These are phyloP conservation scores for Drosophila meridiana DNA, from an alignment of 2,888 invertebrate genomes.

Conservation along the genomic window DNA sequence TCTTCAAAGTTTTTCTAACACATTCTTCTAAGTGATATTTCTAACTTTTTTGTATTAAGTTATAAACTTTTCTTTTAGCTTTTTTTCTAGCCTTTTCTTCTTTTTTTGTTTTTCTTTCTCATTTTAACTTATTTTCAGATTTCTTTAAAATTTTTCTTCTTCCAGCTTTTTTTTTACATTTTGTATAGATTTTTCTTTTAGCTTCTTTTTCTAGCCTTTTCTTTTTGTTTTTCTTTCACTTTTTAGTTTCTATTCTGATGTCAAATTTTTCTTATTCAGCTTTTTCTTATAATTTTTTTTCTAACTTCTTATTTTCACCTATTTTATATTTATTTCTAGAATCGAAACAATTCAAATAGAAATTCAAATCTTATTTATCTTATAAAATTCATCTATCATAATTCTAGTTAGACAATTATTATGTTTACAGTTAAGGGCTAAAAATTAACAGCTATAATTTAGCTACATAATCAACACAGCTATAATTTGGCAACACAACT, in stretches of 20 bases:
- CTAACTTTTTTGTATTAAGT: background rate
- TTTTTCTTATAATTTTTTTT: background rate
- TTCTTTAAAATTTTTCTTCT: no score
- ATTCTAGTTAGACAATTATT: background rate
- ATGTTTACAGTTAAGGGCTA: background rate
- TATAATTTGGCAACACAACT: slow-evolving; percentile 17
- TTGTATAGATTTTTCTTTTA: background rate
- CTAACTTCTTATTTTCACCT: background rate
- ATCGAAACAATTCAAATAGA: background rate
- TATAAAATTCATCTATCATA: background rate
- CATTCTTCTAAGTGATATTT: background rate
- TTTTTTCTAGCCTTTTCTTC: background rate
- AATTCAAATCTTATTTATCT: background rate
- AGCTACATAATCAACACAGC: slow-evolving; percentile 20
- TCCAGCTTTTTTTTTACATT: no score
- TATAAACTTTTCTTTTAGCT: no score
- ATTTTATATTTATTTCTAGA: background rate
- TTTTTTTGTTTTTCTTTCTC: background rate
- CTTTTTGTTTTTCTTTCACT: background rate
- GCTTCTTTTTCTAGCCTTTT: background rate
- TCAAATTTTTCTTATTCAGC: no score
- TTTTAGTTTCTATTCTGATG: no score
- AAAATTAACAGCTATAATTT: slow-evolving; percentile 13
- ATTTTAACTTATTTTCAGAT: background rate
- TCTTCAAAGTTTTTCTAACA: background rate